Evolutionary conservation across 2,113 vertebrate genomes (phyloP), one percentile per base, ranked within the genome.

Genomic region (Salvelinus namaycush): DNA sequence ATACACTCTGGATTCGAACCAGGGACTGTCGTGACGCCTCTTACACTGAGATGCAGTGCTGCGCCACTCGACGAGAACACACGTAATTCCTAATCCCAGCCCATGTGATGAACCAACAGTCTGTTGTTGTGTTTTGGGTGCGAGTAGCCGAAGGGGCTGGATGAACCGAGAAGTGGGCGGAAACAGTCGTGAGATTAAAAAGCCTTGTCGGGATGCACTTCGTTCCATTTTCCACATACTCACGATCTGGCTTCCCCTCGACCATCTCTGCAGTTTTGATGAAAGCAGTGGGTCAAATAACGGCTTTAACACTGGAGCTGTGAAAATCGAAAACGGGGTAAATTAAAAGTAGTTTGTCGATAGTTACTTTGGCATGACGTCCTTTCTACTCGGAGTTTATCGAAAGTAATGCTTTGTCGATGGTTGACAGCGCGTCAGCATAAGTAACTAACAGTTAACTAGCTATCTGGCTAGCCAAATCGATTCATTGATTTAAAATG

Each of bases 281-380:
- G n/a, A 76, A 74, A 92, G 93, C 93, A 90, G 92, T 85, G 90
- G 91, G 86, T 87, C 88, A 84, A 76, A 84, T 85, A 86, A 84
- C 92, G 87, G 91, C 92, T 82, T 84, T 68, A 91, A 94, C 90
- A 80, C 94, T 94, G 94, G 93, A 94, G 92, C 92, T 93, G 72
- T 93, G 88, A 92, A 75, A 74, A 82, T 12, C 83, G 8, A 68
- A 78, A 86, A 92, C 92, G 91, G 92, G 93, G 94, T 94, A 70
- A 91, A 92, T 88, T 54, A 54, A 16, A 54, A 54, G 3, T 18
- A 18, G 14, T 54, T 54, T 44, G 39, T 44, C 39, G 12, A 54
- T 54, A 44, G 9, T 44, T 44, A 44, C 9, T 44, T 44, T 44
- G 39, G 51, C 1, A 18, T 54, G 16, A 54, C 51, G 51, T 54